Evolutionary conservation across 2,888 invertebrate species (phyloP), one percentile per base, ranked within the genome.

Genomic region (Hyposoter dolosus): DNA sequence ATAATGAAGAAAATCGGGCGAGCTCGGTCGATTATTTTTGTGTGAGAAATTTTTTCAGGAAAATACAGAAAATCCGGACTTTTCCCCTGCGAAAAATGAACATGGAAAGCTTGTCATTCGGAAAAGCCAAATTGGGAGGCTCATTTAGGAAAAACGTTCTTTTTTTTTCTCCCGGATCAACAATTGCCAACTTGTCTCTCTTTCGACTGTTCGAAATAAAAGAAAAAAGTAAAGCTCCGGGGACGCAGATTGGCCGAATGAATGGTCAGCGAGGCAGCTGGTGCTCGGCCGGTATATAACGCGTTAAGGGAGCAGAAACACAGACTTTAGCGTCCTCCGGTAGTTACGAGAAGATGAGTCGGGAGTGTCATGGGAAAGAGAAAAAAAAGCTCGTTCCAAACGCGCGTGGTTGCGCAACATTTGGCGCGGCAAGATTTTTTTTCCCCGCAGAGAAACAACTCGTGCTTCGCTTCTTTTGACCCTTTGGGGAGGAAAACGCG

Each of bases 241-340:
- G 19, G 43, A 12, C 17, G 40, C 65, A 40, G 40, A 5, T 77
- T 66, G 50, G 10, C 40, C 23, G 35, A 28, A 63, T 53, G 40
- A 77, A 77, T 68, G 50, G 77, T 53, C 66, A 77, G 40, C 50
- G 77, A 43, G 66, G 50, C 50, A 77, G 77, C 66, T 77, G 77
- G 50, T 68, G 63, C 23, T 23, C 28, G n/a, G 2, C 23, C n/a
- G 19, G 17, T 23, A 9, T 19, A 65, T 75, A 60, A 9, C 75
- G 28, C 40, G 28, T 28, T 17, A 40, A 19, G 19, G 28, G 19
- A 28, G 69, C 28, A 47, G 28, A 1, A 69, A 47, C 28, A 69
- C 19, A 47, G 63, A 63, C 15, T 47, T 75, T 60, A 43, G 5
- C 43, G 43, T 60, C 28, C 32, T 43, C 19, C 43, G 56, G 74